phyloP scores from a whole-genome alignment of 2,113 vertebrate species.

The Sylvia atricapilla region DNA sequence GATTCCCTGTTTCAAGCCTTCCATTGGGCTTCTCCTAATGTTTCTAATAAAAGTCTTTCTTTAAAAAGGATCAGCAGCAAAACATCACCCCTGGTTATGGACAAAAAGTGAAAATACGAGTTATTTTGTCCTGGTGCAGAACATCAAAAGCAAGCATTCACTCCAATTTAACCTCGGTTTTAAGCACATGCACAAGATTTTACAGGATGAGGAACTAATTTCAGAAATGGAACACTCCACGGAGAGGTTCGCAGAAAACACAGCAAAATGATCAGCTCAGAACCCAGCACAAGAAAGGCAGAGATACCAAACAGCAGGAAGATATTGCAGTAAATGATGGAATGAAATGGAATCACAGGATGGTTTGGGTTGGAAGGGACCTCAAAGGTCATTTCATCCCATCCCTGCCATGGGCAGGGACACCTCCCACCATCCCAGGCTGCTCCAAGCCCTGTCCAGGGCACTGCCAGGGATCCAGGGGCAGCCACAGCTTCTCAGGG shows the following conservation, averaged over 20 bases:
- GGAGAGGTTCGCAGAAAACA: not conserved
- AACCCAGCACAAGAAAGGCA: not conserved
- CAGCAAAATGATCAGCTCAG: not conserved
- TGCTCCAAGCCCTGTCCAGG: accelerated
- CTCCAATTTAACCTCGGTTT: not conserved
- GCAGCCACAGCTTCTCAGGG: not conserved
- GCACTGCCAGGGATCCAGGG: not conserved
- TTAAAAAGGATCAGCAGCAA: not conserved
- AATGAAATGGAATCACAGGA: too few relatives aligned
- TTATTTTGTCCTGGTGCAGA: not conserved
- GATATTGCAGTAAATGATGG: not conserved
- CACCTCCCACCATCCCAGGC: accelerated
- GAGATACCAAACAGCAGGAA: not conserved
- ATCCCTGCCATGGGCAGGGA: not conserved
- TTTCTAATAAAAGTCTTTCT: not conserved
- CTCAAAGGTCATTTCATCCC: accelerated
- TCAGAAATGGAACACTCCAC: accelerated
- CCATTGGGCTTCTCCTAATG: not conserved
- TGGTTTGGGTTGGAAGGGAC: not conserved
- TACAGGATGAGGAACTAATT: not conserved
- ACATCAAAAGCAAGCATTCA: accelerated
- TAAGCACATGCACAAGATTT: not conserved
- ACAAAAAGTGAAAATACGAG: not conserved
- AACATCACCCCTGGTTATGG: accelerated
- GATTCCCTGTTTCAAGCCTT: not conserved